Evolutionary conservation across 1,140 invertebrate genomes (phyloP).

Genomic region (Hycleus cichorii): DNA sequence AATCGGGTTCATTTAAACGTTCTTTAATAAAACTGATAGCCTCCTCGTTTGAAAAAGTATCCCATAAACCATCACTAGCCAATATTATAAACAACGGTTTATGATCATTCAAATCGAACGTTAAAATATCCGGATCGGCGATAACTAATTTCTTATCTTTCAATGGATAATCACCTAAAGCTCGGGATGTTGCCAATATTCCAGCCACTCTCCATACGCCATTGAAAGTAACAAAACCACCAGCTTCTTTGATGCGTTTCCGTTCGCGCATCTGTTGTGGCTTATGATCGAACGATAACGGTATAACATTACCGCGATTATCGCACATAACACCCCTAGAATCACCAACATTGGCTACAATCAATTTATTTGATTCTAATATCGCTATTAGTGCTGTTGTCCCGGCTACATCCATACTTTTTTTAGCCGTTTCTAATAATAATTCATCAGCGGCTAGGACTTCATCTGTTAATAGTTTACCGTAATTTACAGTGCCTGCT

Average conservation of each 20-base stretch:
- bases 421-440: constrained; percentile 71
- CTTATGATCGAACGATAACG: constrained; percentile 93
- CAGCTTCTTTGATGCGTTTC: constrained; percentile 82
- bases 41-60: constrained; percentile 91
- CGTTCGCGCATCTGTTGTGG: constrained; percentile 83
- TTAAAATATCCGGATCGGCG: constrained; percentile 90
- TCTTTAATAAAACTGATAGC: constrained; percentile 81
- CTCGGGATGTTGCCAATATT: constrained; percentile 89
- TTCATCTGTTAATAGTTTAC: constrained; percentile 75
- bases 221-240: constrained; percentile 89
- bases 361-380: constrained; percentile 69
- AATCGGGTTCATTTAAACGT: constrained; percentile 73
- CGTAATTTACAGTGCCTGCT: constrained; percentile 67
- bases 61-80: constrained; percentile 94
- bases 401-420: constrained; percentile 80
- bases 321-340: constrained; percentile 93
- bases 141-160: constrained; percentile 92
- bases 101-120: constrained; percentile 81
- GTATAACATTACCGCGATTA: constrained; percentile 78
- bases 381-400: constrained; percentile 88
- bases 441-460: constrained; percentile 72
- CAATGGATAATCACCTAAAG: constrained; percentile 89
- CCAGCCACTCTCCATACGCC: constrained; percentile 96
- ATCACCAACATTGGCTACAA: constrained; percentile 94
- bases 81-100: constrained; percentile 84